Evolutionary conservation across 2,797 vertebrate species (phyloP).

Genomic region (Morelia viridis): DNA sequence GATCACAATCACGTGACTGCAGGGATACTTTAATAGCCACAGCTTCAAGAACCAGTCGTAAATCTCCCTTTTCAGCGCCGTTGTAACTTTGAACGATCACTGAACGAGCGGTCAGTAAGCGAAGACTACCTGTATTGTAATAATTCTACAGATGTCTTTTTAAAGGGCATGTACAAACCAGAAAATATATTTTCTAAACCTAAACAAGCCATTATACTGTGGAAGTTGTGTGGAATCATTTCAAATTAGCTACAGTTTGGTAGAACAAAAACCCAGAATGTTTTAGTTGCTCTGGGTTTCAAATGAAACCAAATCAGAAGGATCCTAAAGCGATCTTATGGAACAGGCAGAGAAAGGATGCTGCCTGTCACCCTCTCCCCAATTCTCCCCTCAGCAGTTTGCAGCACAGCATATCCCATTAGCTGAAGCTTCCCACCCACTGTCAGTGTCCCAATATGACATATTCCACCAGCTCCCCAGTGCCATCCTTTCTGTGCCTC

Average conservation of each 20-base stretch:
- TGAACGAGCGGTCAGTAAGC: not conserved
- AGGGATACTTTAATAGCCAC: too few relatives aligned
- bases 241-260: not conserved
- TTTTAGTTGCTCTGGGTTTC: not conserved
- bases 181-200: not conserved
- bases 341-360: not conserved
- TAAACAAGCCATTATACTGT: not conserved
- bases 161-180: not conserved
- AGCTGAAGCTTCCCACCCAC: not conserved
- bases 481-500: not conserved
- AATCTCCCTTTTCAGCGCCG: too few relatives aligned
- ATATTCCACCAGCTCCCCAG: not conserved
- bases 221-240: not conserved
- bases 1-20: too few relatives aligned
- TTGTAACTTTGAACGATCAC: not conserved
- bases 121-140: not conserved
- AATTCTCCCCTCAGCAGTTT: not conserved
- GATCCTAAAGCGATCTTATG: not conserved
- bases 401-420: not conserved
- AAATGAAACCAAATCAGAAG: not conserved
- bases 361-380: not conserved
- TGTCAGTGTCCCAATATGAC: not conserved
- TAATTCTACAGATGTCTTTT: not conserved
- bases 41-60: too few relatives aligned
- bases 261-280: not conserved